Evolutionary conservation across 2,888 invertebrate genomes (phyloP), one percentile per base, ranked within the genome.

Genomic region (Mycalesis mineus): DNA sequence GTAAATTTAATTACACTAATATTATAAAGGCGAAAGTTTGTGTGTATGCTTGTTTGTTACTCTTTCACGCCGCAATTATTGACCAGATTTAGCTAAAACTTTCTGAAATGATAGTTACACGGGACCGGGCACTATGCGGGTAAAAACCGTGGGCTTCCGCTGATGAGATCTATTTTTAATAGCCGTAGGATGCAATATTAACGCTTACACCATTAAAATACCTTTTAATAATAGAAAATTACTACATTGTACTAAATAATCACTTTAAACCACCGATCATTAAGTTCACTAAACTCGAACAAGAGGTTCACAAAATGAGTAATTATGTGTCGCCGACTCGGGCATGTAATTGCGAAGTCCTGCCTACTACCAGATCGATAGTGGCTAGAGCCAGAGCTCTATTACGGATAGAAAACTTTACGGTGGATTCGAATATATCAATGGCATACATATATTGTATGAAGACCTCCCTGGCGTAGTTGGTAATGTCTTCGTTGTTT

Each of bases 301-400:
- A 47, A 8, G 15, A 9, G 6, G 45, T 15, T 47, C 45, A 47
- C 45, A 47, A 47, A 14, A 47, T 47, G 39, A 45, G 29, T 37
- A 53, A n/a, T 39, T 44, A 28, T 14, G 17, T 17, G 13, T 9
- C 4, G 31, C 29, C 28, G 7, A 8, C 29, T 39, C 28, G 22
- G 9, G 14, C 14, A 40, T 40, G 29, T 50, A 29, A 50, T 50
- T 50, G 28, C 50, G 11, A 33, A 45, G 31, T 47, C 29, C 40
- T 40, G 13, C 14, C 40, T 50, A 14, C 28, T 3, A 28, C 7
- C 39, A 50, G 50, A 40, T 47, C 47, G 31, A 47, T 47, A 33
- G 9, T 31, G 45, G 31, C 31, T 31, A 14, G 33, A 33, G 7
- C 33, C 13, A 8, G 6, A 33, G 31, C 11, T 31, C 45, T 14